Evolutionary conservation across 2,797 vertebrate species (phyloP), one percentile per base, ranked within the genome.

Genomic region (Galago senegalensis): DNA sequence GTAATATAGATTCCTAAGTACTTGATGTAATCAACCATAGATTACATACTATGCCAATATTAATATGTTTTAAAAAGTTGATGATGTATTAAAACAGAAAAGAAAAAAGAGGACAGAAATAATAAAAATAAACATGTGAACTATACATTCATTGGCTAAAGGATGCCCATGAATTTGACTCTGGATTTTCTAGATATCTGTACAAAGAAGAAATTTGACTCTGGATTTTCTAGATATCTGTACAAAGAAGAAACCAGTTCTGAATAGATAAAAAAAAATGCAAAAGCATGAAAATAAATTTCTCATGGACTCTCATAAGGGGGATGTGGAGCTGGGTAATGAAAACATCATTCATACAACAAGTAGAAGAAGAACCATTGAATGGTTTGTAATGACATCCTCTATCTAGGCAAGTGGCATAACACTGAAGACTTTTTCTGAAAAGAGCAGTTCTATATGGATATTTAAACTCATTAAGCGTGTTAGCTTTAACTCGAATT

Each of bases 191-290:
- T 86, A 94, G 29, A 11, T 6, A 65, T 43, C 21, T 56, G 1
- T 34, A 43, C 25, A 56, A 88, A 49, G 23, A 85, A 94, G 37
- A n/a, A 93, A 73, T 83, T 29, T 94, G n/a, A 85, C 21, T 82
- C 18, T 56, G 46, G 8, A 76, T 60, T 92, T 95, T 92, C 80
- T 86, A 94, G 29, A 11, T 6, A 65, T 43, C 21, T 56, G 1
- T 34, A 43, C 25, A 56, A 88, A 49, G 23, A 85, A 94, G 86
- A 96, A 61, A 34, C 0, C 40, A 97, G 4, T 89, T 94, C 6
- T 70, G 2, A 80, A 91, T 49, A 89, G 81, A 86, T 0, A 49
- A 6, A 73, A 77, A 77, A 77, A 69, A 90, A 25, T 17, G 9
- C 21, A 61, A 60, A 80, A 75, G 6, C 37, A 84, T 12, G 83